These are phyloP conservation scores for Pterobdella sp. DNA, from an alignment of 2,888 invertebrate genomes.

Conservation along the genomic window DNA sequence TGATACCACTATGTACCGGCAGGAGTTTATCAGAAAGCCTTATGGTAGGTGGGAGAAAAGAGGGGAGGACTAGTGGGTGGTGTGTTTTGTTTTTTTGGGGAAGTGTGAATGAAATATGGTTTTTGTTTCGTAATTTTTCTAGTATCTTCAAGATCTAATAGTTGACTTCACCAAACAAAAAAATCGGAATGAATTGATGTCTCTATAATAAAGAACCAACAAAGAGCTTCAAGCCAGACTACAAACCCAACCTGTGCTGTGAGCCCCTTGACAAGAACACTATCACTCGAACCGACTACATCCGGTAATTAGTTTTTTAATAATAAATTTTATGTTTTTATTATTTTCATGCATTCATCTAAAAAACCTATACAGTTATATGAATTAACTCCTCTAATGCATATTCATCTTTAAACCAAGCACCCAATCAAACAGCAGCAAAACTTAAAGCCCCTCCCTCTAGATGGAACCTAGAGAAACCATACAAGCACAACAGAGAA, in stretches of 20 bases:
- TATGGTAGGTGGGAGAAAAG: background rate
- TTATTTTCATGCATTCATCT: too few species aligned
- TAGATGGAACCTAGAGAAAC: slow-evolving; percentile 14
- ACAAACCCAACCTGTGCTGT: slow-evolving; percentile 5
- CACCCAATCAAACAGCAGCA: background rate
- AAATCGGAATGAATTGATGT: background rate
- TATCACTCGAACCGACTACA: slow-evolving; percentile 13
- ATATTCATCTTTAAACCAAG: too few species aligned
- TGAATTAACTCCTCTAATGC: too few species aligned
- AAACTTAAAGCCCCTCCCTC: background rate
- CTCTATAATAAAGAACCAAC: slow-evolving; percentile 20
- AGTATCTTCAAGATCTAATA: background rate
- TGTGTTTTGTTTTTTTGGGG: background rate
- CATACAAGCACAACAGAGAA: slow-evolving; percentile 13
- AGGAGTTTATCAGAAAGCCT: slow-evolving; percentile 13
- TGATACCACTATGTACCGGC: slow-evolving; percentile 21
- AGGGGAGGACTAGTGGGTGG: too few species aligned
- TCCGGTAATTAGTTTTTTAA: background rate
- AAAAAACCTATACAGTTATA: too few species aligned
- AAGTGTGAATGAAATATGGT: background rate
- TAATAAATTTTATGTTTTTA: background rate
- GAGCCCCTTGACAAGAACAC: slow-evolving; percentile 24
- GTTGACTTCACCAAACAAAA: background rate
- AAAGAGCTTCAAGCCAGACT: slow-evolving; percentile 14
- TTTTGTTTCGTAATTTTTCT: background rate